Base-by-base conservation (phyloP, 2,113 vertebrate genomes). In the Leptobrachium ailaonicum region DNA sequence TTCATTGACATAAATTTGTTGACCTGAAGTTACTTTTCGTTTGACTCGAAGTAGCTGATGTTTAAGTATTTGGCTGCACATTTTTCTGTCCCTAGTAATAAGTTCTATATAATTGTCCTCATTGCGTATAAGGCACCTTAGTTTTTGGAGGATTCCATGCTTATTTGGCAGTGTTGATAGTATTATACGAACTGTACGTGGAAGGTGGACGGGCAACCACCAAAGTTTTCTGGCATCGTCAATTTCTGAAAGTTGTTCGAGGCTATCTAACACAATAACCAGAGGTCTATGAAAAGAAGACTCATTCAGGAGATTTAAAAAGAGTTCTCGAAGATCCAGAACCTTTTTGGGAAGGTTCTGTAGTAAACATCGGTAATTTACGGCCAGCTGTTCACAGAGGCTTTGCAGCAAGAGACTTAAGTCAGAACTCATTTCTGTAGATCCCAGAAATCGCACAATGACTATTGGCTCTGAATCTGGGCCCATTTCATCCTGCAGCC, bases 1-100 rank as follows among this genome's bases (percentile, higher is more conserved):
- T 53, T 97, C 96, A 76, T 99, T 99, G 82, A 99, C 96, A 0
- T 99, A 99, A 79, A 99, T 99, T 87, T 99, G 98, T 85, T 99
- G 98, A 62, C 98, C 98, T 0, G 98, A 99, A 4, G 98, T 99
- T 87, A 99, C 96, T 87, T 99, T 99, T 76, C 98, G 92, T 84
- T 97, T 98, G 82, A 98, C 94, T 11, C 90, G 87, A 45, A 99
- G 89, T 83, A 99, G 89, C 87, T 99, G 97, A 85, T 98, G 96
- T 87, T 99, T 99, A 79, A 99, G 92, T 56, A 96, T 95, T 90
- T 99, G 98, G 85, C 97, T 99, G 87, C 98, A 99, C 89, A 95
- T 92, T 88, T 98, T 99, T 80, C 95, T 94, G 84, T 99, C 97
- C 79, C 93, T 92, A 82, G 97, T 93, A 63, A 92, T 90, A 84